phyloP scores from a whole-genome alignment of 2,797 vertebrate species.

The Sitta carolinensis region DNA sequence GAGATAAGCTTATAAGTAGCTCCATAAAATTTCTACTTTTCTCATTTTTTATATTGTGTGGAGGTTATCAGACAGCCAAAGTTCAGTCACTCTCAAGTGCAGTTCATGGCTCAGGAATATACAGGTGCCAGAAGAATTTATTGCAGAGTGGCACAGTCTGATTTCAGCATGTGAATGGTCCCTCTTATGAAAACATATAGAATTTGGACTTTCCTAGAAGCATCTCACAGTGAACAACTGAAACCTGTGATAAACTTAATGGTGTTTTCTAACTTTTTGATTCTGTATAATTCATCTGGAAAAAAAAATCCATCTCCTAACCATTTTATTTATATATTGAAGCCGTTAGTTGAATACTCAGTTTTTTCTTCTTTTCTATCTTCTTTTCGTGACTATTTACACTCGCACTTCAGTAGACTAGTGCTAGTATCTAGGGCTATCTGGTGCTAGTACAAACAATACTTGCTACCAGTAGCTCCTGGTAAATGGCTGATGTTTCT shows the following conservation, averaged over 20 bases:
- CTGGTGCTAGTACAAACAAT: background rate
- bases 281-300: background rate
- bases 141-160: background rate
- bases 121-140: slow-evolving; percentile 10
- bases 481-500: background rate
- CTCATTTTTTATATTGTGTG: background rate
- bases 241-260: background rate
- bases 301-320: background rate
- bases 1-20: slow-evolving; percentile 52
- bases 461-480: background rate
- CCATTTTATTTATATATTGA: background rate
- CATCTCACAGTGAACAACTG: background rate
- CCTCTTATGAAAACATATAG: background rate
- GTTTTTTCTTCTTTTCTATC: background rate
- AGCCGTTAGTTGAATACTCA: background rate
- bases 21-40: slow-evolving; percentile 28
- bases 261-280: background rate
- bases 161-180: background rate
- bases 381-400: background rate
- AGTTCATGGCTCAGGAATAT: background rate
- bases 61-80: slow-evolving; percentile 50
- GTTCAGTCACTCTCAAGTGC: slow-evolving; percentile 14
- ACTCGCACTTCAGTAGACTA: background rate
- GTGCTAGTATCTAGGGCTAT: background rate
- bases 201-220: background rate